Evolutionary conservation across 2,113 vertebrate species (phyloP), one percentile per base, ranked within the genome.

Genomic region (Psophia crepitans): DNA sequence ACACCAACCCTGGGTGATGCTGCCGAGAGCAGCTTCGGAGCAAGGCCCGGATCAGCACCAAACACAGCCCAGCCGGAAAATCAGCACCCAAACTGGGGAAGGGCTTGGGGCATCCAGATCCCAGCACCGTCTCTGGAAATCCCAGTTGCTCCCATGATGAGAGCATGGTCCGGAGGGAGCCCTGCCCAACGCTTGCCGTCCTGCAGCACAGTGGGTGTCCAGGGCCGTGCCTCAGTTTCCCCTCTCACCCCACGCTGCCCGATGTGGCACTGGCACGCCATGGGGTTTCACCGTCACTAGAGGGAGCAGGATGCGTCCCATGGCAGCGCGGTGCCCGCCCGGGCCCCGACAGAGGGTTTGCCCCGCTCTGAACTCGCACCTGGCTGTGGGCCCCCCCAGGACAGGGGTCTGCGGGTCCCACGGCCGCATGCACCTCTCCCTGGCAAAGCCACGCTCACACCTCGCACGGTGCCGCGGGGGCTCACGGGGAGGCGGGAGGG

Each of bases 401-500:
- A 27, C 23, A 18, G 0, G 57, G 44, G 33, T 23, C 54, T 27
- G 56, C 1, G 8, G 9, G 1, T 17, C 5, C 33, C 9, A 3
- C 53, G 12, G 22, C 53, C 9, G 1, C 26, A 14, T 3, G 64
- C 15, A 2, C 17, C 23, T 2, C 22, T 32, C 69, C 26, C 48
- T 4, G 56, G 16, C 43, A 70, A 20, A 64, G 46, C n/a, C 46
- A 11, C 30, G 2, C 3, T 3, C 33, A 14, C 39, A 5, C 3
- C 54, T 28, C 5, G 1, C 33, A 2, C 2, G 4, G 21, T 43
- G 44, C 21, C 27, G 22, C 3, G 2, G 33, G 54, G 9, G 16
- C 9, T 35, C 41, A 2, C 1, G 0, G 5, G 49, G 56, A 30
- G 15, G 2, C 5, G 17, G 19, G 11, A n/a, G 11, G 14, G 8